Conservation (phyloP, 1,140 invertebrate genomes). For the Aphelinus certus region DNA sequence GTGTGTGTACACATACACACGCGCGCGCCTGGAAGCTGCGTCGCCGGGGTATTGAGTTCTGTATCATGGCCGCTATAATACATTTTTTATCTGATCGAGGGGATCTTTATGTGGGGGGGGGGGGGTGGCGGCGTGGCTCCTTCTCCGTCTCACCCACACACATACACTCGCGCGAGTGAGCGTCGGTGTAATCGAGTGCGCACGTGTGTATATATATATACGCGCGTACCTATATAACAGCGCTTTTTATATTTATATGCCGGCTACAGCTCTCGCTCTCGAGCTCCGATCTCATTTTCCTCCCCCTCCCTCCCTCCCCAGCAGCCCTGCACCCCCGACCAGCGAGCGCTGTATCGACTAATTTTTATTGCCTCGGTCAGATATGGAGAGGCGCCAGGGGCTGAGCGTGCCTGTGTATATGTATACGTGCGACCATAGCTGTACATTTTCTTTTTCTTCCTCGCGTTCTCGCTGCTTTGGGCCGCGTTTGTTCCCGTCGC, state of each 20-base stretch:
- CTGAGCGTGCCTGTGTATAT: too few species aligned
- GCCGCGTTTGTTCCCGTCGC: too few species aligned
- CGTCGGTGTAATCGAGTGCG: constrained; percentile 42
- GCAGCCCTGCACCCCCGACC: too few species aligned
- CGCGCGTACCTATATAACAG: constrained; percentile 8
- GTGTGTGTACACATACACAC: too few species aligned
- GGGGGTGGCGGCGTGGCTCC: neutral
- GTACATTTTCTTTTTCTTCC: too few species aligned
- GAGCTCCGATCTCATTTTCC: constrained; percentile 36
- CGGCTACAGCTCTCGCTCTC: neutral
- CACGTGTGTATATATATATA: constrained; percentile 33
- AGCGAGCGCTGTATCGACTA: constrained; percentile 30
- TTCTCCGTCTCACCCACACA: constrained; percentile 22
- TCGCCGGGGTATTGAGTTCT: constrained; percentile 63
- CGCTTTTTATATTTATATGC: constrained; percentile 40
- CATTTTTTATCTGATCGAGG: constrained; percentile 68
- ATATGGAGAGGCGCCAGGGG: neutral
- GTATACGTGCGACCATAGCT: too few species aligned
- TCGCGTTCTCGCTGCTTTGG: too few species aligned
- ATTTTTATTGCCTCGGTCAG: constrained; percentile 40
- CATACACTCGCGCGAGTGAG: constrained; percentile 35
- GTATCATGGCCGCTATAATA: constrained; percentile 67
- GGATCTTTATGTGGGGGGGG: constrained; percentile 64
- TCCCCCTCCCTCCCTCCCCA: neutral
- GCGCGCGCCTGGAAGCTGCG: constrained; percentile 11